A percentile compares a stretch with the other conserved stretches of the same genome.
Conservation (phyloP, 2,888 invertebrate species). For the Boloria euphrosyne region DNA sequence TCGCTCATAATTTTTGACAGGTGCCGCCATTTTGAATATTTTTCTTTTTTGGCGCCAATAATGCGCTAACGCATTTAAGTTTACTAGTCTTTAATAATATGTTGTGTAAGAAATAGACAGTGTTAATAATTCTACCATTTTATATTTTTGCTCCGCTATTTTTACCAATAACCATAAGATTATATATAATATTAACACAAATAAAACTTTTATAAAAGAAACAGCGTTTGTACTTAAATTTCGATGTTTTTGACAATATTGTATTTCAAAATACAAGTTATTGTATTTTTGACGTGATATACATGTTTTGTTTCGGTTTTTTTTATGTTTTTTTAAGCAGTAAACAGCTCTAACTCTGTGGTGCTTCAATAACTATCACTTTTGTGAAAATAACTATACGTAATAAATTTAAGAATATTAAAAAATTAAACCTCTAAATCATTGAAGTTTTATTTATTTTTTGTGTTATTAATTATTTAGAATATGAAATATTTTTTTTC, state of each 20-base stretch:
- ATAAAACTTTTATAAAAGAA: too few relatives aligned
- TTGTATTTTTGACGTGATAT: neutral
- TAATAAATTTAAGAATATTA: slow-evolving; percentile 23
- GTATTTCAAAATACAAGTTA: neutral
- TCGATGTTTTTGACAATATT: too few relatives aligned
- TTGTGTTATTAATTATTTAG: neutral
- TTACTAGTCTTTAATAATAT: slow-evolving; percentile 69
- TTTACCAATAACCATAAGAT: slow-evolving; percentile 12
- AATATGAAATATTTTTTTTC: too few relatives aligned
- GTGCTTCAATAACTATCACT: slow-evolving; percentile 17
- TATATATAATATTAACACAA: too few relatives aligned
- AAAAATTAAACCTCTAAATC: slow-evolving; percentile 16
- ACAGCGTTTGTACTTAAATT: too few relatives aligned
- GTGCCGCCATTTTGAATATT: neutral
- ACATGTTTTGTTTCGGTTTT: neutral
- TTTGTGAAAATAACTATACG: slow-evolving; percentile 1
- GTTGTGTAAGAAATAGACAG: slow-evolving; percentile 34
- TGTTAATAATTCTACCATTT: slow-evolving; percentile 31
- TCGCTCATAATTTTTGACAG: too few relatives aligned
- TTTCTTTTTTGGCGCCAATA: slow-evolving; percentile 29
- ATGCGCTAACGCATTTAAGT: slow-evolving; percentile 57
- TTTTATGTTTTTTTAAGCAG: neutral
- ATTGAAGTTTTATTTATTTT: slow-evolving; percentile 8
- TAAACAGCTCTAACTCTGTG: neutral
- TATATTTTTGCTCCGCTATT: neutral